phyloP scores from a whole-genome alignment of 1,140 invertebrate genomes.

The Oscheius sp. region DNA sequence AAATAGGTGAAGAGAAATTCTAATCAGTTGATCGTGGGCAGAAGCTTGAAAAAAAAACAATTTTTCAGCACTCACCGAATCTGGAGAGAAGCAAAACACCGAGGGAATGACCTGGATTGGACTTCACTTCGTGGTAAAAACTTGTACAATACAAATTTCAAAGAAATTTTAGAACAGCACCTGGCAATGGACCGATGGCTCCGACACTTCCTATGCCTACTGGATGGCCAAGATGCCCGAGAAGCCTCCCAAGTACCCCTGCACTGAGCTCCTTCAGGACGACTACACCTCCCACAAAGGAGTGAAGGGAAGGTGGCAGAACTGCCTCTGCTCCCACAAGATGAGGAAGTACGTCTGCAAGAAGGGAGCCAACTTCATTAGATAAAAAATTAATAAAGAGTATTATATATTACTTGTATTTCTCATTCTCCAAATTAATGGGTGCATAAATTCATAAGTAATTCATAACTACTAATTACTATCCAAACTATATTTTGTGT shows the following conservation, averaged over 20 bases:
- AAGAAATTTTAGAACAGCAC: too few relatives aligned
- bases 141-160: too few relatives aligned
- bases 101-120: conserved; percentile 9
- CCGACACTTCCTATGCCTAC: too few relatives aligned
- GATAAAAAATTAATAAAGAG: too few relatives aligned
- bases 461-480: too few relatives aligned
- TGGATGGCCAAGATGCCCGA: background rate
- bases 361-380: background rate
- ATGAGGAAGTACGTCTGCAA: conserved; percentile 5
- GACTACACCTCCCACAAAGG: background rate
- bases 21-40: too few relatives aligned
- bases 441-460: too few relatives aligned
- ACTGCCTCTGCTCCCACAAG: background rate
- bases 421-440: too few relatives aligned
- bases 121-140: background rate
- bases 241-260: background rate
- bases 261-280: background rate
- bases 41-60: background rate
- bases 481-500: too few relatives aligned
- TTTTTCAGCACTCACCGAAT: background rate
- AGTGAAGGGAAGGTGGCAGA: background rate
- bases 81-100: background rate
- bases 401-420: too few relatives aligned
- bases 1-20: too few relatives aligned
- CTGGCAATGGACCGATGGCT: too few relatives aligned